Evolutionary conservation across 2,888 invertebrate genomes (phyloP).

Genomic region (Morpho achilles): DNA sequence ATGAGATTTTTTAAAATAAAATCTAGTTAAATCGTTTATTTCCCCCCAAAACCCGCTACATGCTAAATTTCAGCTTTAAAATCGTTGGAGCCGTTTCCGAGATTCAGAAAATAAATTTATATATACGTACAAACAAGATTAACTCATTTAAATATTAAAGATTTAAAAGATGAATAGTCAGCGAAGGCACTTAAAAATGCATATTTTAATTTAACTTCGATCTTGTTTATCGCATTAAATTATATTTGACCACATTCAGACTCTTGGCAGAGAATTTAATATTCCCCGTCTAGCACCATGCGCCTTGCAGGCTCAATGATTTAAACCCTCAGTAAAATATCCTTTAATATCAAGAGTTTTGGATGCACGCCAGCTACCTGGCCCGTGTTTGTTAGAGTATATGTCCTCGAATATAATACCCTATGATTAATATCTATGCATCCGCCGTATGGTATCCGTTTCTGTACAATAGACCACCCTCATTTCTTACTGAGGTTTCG

Average conservation of each 20-base stretch:
- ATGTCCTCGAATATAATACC: conserved; percentile 26
- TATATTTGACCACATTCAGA: conserved; percentile 4
- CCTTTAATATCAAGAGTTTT: conserved; percentile 34
- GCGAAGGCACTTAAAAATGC: too few relatives aligned
- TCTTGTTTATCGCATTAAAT: background rate
- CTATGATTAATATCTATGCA: conserved; percentile 16
- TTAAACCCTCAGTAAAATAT: conserved; percentile 33
- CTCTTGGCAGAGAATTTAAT: conserved; percentile 20
- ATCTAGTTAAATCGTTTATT: background rate
- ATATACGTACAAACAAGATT: too few relatives aligned
- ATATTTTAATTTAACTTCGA: conserved; percentile 1
- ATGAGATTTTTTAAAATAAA: background rate
- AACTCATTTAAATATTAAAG: too few relatives aligned
- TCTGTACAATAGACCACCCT: background rate
- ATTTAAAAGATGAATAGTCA: too few relatives aligned
- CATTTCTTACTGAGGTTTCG: too few relatives aligned
- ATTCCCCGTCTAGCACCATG: conserved; percentile 19
- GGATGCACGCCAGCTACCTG: conserved; percentile 35
- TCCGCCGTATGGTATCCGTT: background rate
- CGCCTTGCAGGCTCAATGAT: conserved; percentile 26
- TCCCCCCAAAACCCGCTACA: background rate
- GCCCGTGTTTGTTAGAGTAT: conserved; percentile 33
- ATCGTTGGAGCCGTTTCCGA: too few relatives aligned
- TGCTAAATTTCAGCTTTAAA: too few relatives aligned
- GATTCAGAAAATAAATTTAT: too few relatives aligned